These are phyloP conservation scores for Smutsia gigantea DNA, from an alignment of 2,797 vertebrate genomes.

Conservation along the genomic window DNA sequence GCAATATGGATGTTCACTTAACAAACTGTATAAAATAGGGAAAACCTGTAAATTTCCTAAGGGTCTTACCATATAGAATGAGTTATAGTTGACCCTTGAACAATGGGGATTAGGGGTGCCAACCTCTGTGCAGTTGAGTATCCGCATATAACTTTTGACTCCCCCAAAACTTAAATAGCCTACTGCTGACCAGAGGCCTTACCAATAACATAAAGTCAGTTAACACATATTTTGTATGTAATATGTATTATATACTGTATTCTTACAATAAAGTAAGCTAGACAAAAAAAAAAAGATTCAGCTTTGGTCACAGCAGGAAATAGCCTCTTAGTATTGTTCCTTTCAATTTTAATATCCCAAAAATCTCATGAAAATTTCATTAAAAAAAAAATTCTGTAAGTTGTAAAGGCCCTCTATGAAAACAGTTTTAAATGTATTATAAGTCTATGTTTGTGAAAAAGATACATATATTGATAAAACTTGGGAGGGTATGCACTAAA, in stretches of 20 bases:
- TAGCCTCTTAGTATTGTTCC: neutral
- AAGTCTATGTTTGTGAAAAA: neutral
- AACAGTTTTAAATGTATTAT: constrained; percentile 25
- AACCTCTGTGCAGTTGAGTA: no score
- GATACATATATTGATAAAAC: neutral
- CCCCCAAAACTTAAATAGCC: no score
- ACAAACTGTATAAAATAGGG: neutral
- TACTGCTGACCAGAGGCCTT: no score
- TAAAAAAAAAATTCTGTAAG: neutral
- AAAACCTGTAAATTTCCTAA: neutral
- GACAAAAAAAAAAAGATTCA: neutral
- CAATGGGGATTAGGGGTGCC: no score
- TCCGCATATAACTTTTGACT: no score
- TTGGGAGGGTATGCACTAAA: neutral
- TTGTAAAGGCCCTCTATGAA: neutral
- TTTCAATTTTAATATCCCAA: constrained; percentile 18
- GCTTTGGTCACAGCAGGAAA: neutral
- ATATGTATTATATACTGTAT: no score
- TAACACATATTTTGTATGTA: no score
- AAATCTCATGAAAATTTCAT: constrained; percentile 37
- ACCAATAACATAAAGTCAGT: no score
- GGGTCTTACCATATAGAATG: neutral
- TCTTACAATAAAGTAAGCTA: no score
- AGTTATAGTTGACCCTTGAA: no score
- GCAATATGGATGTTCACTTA: neutral